Evolutionary conservation across 2,113 vertebrate species (phyloP), one percentile per base, ranked within the genome.

Genomic region (Herpetotheres cachinnans): DNA sequence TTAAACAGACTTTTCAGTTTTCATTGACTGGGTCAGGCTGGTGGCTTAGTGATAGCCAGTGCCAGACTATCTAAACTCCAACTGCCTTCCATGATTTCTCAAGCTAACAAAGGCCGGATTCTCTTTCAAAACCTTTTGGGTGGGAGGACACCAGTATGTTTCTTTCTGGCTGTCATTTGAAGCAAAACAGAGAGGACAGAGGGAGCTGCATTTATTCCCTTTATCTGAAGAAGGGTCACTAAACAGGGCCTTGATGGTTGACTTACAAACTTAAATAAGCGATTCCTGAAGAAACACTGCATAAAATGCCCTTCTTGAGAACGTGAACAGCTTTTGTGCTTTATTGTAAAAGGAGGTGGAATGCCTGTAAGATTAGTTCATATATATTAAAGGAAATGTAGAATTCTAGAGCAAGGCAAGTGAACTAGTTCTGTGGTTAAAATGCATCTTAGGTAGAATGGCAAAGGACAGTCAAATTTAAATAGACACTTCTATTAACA

Each of bases 101-200:
- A 83, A 56, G 36, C 83, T 82, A 84, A 95, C 92, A 96, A 93
- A 90, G 95, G 44, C 88, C 89, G 47, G 71, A 93, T 97, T 97
- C 90, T 92, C 36, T 97, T 84, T 59, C 77, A 67, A 95, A 93
- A 92, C 52, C 40, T 86, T 91, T 79, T 69, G 91, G 80, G 96
- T 97, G 83, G 94, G 94, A 97, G 91, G 86, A 86, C 61, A 89
- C 52, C 89, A 76, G 83, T 59, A 78, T 34, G 86, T 95, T 95
- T 95, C 94, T 76, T 96, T 95, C 91, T 93, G 69, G 56, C 36
- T 96, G 90, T 82, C 89, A 95, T 97, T 92, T 92, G 91, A 91
- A 95, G 89, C 65, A 84, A 78, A 93, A 81, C 80, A 84, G 71
- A 74, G 78, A 71, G 69, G 79, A 92, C 19, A 95, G 65, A 92